phyloP scores from a whole-genome alignment of 2,888 invertebrate genomes.

The Pelosia muscerda region DNA sequence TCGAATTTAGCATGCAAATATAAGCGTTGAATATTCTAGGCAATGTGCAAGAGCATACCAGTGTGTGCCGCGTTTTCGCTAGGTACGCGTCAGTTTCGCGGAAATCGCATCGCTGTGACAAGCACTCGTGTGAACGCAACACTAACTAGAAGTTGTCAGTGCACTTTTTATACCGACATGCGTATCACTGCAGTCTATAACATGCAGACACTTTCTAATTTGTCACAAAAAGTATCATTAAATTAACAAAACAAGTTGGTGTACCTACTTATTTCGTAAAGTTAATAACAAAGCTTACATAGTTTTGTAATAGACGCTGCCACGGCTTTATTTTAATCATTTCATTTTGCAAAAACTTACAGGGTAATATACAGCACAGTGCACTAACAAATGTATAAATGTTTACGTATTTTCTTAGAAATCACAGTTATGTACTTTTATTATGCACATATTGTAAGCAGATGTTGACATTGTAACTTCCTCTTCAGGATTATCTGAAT shows the following conservation, averaged over 20 bases:
- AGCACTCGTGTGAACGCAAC: conserved; percentile 55
- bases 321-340: too few relatives aligned
- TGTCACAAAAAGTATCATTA: conserved; percentile 22
- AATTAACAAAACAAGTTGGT: too few relatives aligned
- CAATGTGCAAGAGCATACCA: conserved; percentile 33
- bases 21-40: conserved; percentile 1
- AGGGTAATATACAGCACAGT: too few relatives aligned
- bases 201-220: conserved; percentile 47
- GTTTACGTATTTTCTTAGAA: not conserved
- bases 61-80: conserved; percentile 65
- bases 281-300: too few relatives aligned
- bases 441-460: not conserved
- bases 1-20: not conserved
- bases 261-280: too few relatives aligned
- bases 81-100: conserved; percentile 68
- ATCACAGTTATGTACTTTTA: not conserved
- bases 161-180: conserved; percentile 61
- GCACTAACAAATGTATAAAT: too few relatives aligned
- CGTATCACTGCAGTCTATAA: conserved; percentile 34
- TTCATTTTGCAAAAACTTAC: too few relatives aligned
- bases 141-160: conserved; percentile 62
- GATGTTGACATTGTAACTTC: conserved; percentile 13
- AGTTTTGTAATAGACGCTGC: too few relatives aligned
- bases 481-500: conserved; percentile 27
- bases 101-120: conserved; percentile 66